Evolutionary conservation across 2,113 vertebrate species (phyloP).

Genomic region (Suricata suricatta): DNA sequence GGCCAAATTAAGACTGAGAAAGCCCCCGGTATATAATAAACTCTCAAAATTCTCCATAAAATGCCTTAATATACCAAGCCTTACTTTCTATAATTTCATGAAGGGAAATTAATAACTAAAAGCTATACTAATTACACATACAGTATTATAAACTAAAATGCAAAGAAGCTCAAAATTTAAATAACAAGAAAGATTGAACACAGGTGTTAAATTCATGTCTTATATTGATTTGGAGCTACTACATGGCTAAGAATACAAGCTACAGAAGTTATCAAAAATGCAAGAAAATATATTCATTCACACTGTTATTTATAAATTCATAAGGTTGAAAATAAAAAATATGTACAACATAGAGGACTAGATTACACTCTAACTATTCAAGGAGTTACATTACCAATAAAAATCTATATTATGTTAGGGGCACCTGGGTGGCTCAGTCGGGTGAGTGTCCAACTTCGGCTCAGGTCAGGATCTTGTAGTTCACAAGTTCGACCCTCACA

Average conservation of each 20-base stretch:
- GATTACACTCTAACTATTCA: not conserved
- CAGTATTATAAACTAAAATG: not conserved
- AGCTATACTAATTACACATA: not conserved
- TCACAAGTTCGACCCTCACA: too few relatives aligned
- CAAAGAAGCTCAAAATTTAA: constrained; percentile 19
- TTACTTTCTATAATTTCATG: not conserved
- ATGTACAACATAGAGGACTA: not conserved
- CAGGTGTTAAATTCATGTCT: not conserved
- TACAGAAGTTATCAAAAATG: not conserved
- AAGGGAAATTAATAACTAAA: constrained; percentile 12
- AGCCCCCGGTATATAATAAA: not conserved
- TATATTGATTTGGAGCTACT: not conserved
- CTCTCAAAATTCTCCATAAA: not conserved
- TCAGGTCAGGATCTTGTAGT: too few relatives aligned
- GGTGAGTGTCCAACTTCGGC: too few relatives aligned
- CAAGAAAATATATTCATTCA: not conserved
- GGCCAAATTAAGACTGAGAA: constrained; percentile 10
- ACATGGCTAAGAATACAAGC: not conserved
- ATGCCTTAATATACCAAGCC: not conserved
- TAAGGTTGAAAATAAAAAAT: not conserved
- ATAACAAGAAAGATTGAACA: not conserved
- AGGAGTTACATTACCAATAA: not conserved
- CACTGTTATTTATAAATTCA: not conserved
- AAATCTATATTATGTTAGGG: not conserved
- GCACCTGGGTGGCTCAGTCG: too few relatives aligned